These are phyloP conservation scores for Drosophila leonis DNA, from an alignment of 2,888 invertebrate species.

Conservation along the genomic window DNA sequence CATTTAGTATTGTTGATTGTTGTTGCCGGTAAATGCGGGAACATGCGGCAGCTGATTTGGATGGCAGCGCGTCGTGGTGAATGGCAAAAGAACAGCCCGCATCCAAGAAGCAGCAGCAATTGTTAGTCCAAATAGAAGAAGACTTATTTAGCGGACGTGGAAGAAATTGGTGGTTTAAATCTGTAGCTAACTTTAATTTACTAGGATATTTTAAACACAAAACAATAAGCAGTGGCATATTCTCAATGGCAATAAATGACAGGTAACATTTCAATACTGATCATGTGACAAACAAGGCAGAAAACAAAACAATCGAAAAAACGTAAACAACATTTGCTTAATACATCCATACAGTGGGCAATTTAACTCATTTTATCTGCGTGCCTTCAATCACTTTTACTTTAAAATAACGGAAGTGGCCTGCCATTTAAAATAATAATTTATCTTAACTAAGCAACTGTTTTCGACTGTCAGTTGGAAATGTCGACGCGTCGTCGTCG, in stretches of 20 bases:
- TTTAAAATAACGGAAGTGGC: slow-evolving; percentile 33
- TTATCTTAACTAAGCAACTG: slow-evolving; percentile 29
- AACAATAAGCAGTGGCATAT: not conserved
- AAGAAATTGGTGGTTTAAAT: slow-evolving; percentile 16
- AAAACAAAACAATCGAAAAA: not conserved
- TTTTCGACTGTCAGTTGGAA: slow-evolving; percentile 21
- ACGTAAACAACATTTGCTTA: not conserved
- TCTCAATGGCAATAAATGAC: slow-evolving; percentile 10
- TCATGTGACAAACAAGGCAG: not conserved
- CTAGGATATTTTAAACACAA: not conserved
- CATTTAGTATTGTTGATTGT: not conserved
- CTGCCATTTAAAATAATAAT: slow-evolving; percentile 7
- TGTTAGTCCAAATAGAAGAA: slow-evolving; percentile 35
- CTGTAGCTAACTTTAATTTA: slow-evolving; percentile 3
- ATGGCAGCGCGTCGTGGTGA: slow-evolving; percentile 27
- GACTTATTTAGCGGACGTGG: slow-evolving; percentile 54
- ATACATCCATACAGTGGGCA: not conserved
- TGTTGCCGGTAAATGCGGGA: slow-evolving; percentile 13
- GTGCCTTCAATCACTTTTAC: slow-evolving; percentile 13
- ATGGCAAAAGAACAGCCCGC: slow-evolving; percentile 42
- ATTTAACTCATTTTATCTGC: slow-evolving; percentile 3
- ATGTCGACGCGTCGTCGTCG: slow-evolving; percentile 8
- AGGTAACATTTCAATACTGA: slow-evolving; percentile 31
- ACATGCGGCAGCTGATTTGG: slow-evolving; percentile 36
- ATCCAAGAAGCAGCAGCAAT: slow-evolving; percentile 37